Evolutionary conservation across 1,140 invertebrate genomes (phyloP), one percentile per base, ranked within the genome.

Genomic region (Pseudomyrmex concolor): DNA sequence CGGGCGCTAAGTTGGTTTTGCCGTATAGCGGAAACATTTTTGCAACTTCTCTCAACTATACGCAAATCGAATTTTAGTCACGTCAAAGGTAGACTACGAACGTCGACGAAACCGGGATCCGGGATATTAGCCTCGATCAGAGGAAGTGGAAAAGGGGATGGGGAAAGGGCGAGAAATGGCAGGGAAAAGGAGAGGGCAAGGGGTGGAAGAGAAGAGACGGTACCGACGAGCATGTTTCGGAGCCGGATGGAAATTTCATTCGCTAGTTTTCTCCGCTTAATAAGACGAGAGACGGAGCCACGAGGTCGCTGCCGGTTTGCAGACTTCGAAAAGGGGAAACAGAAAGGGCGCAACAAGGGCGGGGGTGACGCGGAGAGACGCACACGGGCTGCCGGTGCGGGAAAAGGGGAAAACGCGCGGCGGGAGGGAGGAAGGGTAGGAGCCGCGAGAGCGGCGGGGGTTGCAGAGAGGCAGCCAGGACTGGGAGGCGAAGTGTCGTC

Each of bases 401-500:
- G 80, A 74, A 81, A 73, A 87, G 67, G 68, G 34, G 34, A 34
- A 34, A 34, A 34, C 66, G 63, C 13, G 25, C 48, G 66, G 77
- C 63, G 43, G 63, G 73, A 85, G 90, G 85, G 88, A 76, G 84
- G 84, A 89, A 34, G 73, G 68, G 84, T 64, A 82, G 89, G 89
- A 86, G 89, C 85, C 78, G 73, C 84, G 86, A 63, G 77, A 17
- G 5, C 22, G 71, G 59, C 82, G 77, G 71, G 81, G 71, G 54
- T 68, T 82, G 86, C 74, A 63, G 87, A 86, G 84, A 82, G 84
- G 73, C 78, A 68, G 81, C 83, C 90, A 90, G 90, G 86, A 91
- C 92, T 91, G 91, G 92, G 92, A 93, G 92, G 93, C 92, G 91
- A 94, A 94, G 93, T 94, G 94, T 94, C 94, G 93, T 94, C 93